Evolutionary conservation across 2,797 vertebrate genomes (phyloP).

Genomic region (Pelodytes ibericus): DNA sequence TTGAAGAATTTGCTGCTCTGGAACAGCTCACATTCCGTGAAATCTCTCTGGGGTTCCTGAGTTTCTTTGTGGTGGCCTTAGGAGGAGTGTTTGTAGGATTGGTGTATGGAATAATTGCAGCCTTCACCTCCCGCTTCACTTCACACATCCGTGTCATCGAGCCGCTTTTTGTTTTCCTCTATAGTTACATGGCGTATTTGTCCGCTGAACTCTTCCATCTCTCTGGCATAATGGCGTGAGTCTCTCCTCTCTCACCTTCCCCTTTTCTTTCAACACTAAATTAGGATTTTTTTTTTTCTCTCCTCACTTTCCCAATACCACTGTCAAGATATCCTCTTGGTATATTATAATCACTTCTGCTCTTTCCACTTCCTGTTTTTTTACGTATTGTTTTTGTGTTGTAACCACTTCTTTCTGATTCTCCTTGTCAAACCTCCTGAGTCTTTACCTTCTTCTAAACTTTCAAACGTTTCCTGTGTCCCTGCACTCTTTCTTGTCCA

Average conservation of each 20-base stretch:
- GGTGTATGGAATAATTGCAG: constrained; percentile 88
- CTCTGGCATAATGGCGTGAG: constrained; percentile 99
- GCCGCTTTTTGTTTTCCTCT: constrained; percentile 96
- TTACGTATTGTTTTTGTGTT: not conserved
- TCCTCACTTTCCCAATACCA: not conserved
- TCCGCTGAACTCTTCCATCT: constrained; percentile 96
- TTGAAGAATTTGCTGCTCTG: constrained; percentile 83
- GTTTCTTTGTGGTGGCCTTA: constrained; percentile 90
- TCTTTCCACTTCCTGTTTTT: not conserved
- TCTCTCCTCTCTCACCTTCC: constrained; percentile 55
- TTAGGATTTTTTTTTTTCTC: not conserved
- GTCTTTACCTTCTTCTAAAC: no score
- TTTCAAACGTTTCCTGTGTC: no score
- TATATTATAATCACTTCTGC: no score
- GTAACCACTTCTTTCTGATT: not conserved
- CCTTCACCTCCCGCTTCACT: constrained; percentile 97
- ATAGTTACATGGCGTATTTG: constrained; percentile 98
- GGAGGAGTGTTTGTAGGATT: constrained; percentile 90
- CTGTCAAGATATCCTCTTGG: not conserved
- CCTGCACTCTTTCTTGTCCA: no score
- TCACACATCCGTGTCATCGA: constrained; percentile 95
- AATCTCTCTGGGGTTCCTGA: constrained; percentile 84
- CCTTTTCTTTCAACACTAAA: accelerated
- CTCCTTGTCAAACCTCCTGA: no score
- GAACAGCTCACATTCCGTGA: constrained; percentile 78